phyloP scores from a whole-genome alignment of 2,888 invertebrate genomes.

The Tenthredo amoena region DNA sequence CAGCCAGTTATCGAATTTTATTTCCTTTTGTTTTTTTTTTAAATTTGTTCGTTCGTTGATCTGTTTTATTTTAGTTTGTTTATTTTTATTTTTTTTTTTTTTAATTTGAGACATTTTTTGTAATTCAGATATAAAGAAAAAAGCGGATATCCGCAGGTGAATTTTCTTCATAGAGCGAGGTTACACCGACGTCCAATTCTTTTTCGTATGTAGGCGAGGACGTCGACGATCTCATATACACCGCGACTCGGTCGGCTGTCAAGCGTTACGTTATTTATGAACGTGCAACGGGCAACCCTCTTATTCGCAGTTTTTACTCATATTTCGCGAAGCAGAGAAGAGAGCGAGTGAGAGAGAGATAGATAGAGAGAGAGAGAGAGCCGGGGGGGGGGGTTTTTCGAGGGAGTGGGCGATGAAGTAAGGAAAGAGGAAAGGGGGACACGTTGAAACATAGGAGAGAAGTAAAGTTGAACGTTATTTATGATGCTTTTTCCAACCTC shows the following conservation, averaged over 20 bases:
- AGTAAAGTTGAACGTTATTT: conserved; percentile 65
- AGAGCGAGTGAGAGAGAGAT: neutral
- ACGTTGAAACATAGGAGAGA: conserved; percentile 60
- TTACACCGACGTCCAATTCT: conserved; percentile 34
- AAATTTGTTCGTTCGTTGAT: too few relatives aligned
- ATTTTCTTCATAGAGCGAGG: neutral
- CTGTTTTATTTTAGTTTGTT: neutral
- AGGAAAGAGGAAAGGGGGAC: conserved; percentile 51
- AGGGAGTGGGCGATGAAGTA: conserved; percentile 36
- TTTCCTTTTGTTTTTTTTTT: neutral
- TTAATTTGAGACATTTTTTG: neutral
- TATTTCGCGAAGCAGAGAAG: conserved; percentile 67
- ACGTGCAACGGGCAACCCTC: conserved; percentile 69
- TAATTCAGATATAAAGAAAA: neutral
- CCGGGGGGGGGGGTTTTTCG: neutral
- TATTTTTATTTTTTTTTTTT: neutral
- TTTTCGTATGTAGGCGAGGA: conserved; percentile 43
- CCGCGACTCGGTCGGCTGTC: conserved; percentile 63
- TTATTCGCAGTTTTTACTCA: conserved; percentile 72
- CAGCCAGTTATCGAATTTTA: neutral
- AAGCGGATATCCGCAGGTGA: neutral
- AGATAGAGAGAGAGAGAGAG: neutral
- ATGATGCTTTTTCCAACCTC: conserved; percentile 58
- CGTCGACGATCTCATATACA: conserved; percentile 54
- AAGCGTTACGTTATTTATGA: conserved; percentile 72